A percentile compares a stretch with the other conserved stretches of the same genome.
These are phyloP conservation scores for Thunnus thynnus DNA, from an alignment of 2,113 vertebrate species.

Conservation along the genomic window DNA sequence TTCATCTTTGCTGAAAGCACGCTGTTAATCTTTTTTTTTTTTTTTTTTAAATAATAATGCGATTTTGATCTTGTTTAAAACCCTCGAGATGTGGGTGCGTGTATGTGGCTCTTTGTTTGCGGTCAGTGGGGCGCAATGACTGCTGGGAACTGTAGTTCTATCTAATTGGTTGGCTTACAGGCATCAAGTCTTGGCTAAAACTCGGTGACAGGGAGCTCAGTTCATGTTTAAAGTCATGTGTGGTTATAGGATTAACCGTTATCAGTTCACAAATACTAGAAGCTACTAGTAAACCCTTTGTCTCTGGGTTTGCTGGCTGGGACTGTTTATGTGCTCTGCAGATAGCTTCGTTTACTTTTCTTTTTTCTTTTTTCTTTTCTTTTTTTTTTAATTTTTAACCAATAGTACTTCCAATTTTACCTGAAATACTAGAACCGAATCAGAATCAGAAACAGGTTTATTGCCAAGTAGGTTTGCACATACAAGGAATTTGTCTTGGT, in stretches of 20 bases:
- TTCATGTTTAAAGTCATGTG: background rate
- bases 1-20: background rate
- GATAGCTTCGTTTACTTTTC: background rate
- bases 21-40: background rate
- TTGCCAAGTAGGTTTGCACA: too few species aligned
- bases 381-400: background rate
- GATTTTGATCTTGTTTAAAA: background rate
- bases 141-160: constrained; percentile 66
- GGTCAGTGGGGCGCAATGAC: constrained; percentile 5
- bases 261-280: background rate
- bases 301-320: background rate
- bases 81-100: background rate
- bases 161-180: background rate
- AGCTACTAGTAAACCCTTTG: background rate
- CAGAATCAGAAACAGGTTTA: too few species aligned
- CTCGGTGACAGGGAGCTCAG: too few species aligned
- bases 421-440: too few species aligned
- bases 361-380: background rate
- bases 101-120: constrained; percentile 31
- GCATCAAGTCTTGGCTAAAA: background rate
- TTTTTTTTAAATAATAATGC: too few species aligned
- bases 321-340: background rate
- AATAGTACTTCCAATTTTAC: too few species aligned
- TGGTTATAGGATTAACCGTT: background rate
- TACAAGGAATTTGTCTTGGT: too few species aligned